These are phyloP conservation scores for Heliconius cydno DNA, from an alignment of 2,888 invertebrate species.

Conservation along the genomic window DNA sequence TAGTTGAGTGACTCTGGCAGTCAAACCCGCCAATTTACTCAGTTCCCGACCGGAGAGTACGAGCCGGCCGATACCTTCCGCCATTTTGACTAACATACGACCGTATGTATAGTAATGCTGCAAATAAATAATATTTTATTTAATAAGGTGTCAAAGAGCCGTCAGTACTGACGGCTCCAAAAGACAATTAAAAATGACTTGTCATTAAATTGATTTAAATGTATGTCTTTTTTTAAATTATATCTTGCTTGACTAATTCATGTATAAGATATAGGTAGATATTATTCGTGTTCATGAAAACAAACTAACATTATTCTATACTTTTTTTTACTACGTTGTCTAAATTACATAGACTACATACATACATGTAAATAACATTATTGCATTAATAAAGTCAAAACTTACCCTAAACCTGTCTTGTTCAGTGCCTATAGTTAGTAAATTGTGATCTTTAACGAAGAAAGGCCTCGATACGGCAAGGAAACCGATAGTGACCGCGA, in stretches of 20 bases:
- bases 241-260: too few species aligned
- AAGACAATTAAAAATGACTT: neutral
- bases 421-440: slow-evolving; percentile 86
- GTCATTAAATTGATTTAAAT: neutral
- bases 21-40: slow-evolving; percentile 96
- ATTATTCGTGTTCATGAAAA: too few species aligned
- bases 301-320: too few species aligned
- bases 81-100: slow-evolving; percentile 97
- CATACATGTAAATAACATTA: neutral
- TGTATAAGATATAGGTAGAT: too few species aligned
- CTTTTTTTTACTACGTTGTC: too few species aligned
- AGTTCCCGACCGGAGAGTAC: slow-evolving; percentile 97
- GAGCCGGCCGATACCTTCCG: slow-evolving; percentile 97
- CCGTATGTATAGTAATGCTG: slow-evolving; percentile 98
- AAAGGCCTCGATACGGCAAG: slow-evolving; percentile 97
- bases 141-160: neutral
- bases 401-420: slow-evolving; percentile 90
- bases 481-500: slow-evolving; percentile 98
- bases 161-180: too few species aligned
- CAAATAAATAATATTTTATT: slow-evolving; percentile 8
- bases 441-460: slow-evolving; percentile 88
- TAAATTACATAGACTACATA: neutral
- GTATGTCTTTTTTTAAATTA: neutral
- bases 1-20: slow-evolving; percentile 95
- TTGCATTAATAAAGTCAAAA: neutral